Conservation (phyloP, 1,140 invertebrate species). For the Rhizoglyphus robini region DNA sequence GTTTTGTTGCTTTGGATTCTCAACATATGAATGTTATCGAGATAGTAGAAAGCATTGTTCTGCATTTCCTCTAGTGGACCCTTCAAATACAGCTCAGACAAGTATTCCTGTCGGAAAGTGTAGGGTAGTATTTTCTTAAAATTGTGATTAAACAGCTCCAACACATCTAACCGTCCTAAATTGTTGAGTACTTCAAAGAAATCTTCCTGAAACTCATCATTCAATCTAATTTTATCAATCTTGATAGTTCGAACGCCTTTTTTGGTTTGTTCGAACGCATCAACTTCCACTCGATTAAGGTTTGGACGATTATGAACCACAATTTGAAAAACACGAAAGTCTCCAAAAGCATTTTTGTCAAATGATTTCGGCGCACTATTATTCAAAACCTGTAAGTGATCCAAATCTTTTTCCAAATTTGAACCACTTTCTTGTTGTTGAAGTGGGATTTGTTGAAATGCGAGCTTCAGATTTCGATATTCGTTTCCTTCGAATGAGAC, state of each 20-base stretch:
- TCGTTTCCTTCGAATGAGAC: too few species aligned
- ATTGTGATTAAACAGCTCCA: slow-evolving; percentile 11
- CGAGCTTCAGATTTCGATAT: too few species aligned
- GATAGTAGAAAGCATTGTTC: slow-evolving; percentile 15
- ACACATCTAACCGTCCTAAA: slow-evolving; percentile 8
- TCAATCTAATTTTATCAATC: background rate
- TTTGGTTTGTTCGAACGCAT: slow-evolving; percentile 13
- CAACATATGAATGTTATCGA: background rate
- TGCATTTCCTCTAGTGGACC: slow-evolving; percentile 10
- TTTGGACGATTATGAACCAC: slow-evolving; percentile 7
- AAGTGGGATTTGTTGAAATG: too few species aligned
- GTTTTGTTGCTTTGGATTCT: background rate
- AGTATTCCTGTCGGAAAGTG: slow-evolving; percentile 2
- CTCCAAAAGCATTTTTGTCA: slow-evolving; percentile 2
- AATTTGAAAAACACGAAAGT: slow-evolving; percentile 9
- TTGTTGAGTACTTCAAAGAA: slow-evolving; percentile 13
- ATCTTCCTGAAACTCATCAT: background rate
- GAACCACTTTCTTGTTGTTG: too few species aligned
- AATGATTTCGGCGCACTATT: background rate
- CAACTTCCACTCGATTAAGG: background rate
- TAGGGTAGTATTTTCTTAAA: background rate
- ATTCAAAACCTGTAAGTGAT: slow-evolving; percentile 9
- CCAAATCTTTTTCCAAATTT: too few species aligned
- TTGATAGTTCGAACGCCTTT: background rate
- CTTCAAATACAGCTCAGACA: background rate